Evolutionary conservation across 2,888 invertebrate species (phyloP).

Genomic region (Idaea aversata): DNA sequence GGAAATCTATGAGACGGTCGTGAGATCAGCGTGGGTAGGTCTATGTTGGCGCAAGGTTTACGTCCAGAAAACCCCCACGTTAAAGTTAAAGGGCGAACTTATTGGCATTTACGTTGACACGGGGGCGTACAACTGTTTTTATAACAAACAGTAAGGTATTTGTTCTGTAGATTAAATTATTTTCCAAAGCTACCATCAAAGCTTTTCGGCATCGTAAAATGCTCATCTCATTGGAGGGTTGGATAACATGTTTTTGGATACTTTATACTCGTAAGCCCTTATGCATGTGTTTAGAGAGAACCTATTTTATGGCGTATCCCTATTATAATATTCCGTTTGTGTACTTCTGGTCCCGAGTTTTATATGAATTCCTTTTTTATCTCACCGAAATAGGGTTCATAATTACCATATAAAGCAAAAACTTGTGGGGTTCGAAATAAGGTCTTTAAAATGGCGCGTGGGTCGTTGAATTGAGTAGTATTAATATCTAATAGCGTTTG

Average conservation of each 20-base stretch:
- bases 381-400: constrained; percentile 16
- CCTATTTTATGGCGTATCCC: constrained; percentile 8
- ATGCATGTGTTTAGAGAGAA: too few species aligned
- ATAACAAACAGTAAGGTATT: constrained; percentile 26
- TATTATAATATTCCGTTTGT: constrained; percentile 19
- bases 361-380: constrained; percentile 18
- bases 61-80: constrained; percentile 42
- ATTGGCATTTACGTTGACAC: constrained; percentile 53
- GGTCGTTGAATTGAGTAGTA: constrained; percentile 2
- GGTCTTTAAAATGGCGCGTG: constrained; percentile 13
- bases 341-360: constrained; percentile 14
- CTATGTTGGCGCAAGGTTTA: constrained; percentile 35
- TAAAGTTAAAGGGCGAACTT: constrained; percentile 51
- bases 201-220: constrained; percentile 15
- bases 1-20: neutral
- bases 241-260: neutral
- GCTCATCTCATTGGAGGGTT: constrained; percentile 5
- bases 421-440: constrained; percentile 17
- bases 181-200: constrained; percentile 21
- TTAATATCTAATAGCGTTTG: neutral
- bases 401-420: constrained; percentile 24
- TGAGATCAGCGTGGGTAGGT: constrained; percentile 32
- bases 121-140: constrained; percentile 49
- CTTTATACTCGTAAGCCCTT: neutral
- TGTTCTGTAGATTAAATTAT: constrained; percentile 2